Percentiles rank a stretch among this genome's conserved stretches.
Evolutionary conservation across 92 coral and sea anemone genomes (phyloP).

Genomic region (Nematostella vectensis): DNA sequence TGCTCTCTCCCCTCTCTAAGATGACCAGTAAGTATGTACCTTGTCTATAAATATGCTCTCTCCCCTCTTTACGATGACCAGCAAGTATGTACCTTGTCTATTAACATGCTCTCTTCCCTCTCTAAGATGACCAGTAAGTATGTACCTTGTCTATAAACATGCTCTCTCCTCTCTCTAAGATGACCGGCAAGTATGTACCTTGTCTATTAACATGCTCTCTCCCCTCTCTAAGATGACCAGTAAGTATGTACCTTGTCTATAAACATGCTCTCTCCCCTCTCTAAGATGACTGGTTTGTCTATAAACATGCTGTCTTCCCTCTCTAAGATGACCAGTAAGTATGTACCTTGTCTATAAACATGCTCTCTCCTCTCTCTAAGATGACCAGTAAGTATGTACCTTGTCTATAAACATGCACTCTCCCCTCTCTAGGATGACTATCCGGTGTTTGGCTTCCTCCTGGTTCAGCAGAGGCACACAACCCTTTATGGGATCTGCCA

Average conservation of each 20-base stretch:
- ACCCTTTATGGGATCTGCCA: slow-evolving; percentile 76
- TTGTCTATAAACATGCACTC: slow-evolving; percentile 97
- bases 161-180: background rate
- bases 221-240: background rate
- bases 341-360: slow-evolving; percentile 89
- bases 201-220: background rate
- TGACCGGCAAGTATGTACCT: no score
- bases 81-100: slow-evolving; percentile 30
- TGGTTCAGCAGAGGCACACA: slow-evolving; percentile 58
- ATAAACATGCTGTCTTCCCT: slow-evolving; percentile 96
- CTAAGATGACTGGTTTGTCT: slow-evolving; percentile 30
- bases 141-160: background rate
- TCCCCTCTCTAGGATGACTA: slow-evolving; percentile 75
- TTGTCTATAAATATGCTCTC: no score
- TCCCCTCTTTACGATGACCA: no score
- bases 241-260: no score
- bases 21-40: no score
- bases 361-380: slow-evolving; percentile 71
- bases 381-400: slow-evolving; percentile 19
- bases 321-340: background rate
- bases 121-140: background rate
- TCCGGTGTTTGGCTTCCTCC: slow-evolving; percentile 72
- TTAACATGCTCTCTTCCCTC: slow-evolving; percentile 17
- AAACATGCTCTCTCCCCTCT: no score
- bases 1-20: no score